Conservation (phyloP, 2,113 vertebrate genomes). For the Camelus bactrianus region DNA sequence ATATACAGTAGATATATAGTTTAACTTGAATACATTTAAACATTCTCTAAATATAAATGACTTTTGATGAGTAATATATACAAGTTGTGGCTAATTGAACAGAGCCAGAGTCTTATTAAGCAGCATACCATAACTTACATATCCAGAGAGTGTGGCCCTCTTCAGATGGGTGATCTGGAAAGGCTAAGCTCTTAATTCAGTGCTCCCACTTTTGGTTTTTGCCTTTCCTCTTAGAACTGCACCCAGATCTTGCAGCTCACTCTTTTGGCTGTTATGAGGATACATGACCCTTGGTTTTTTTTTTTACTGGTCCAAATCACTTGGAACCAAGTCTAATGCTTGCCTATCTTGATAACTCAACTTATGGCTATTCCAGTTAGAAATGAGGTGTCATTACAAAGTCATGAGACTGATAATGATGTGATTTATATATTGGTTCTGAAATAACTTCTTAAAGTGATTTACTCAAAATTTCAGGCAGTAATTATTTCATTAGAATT, state of each 20-base stretch:
- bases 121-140: neutral
- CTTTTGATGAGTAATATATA: neutral
- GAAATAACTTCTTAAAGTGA: conserved; percentile 21
- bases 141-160: neutral
- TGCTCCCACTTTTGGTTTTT: neutral
- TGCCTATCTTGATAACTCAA: neutral
- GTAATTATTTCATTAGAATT: neutral
- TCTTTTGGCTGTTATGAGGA: neutral
- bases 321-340: neutral
- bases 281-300: neutral
- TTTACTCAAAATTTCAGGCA: neutral
- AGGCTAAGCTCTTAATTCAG: neutral
- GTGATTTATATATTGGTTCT: neutral
- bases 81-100: neutral
- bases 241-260: neutral
- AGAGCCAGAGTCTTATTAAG: neutral
- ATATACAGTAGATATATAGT: neutral
- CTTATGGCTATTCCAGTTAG: neutral
- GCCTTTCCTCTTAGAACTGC: neutral
- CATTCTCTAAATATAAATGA: neutral
- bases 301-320: neutral
- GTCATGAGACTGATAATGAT: neutral
- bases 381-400: neutral
- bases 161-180: neutral
- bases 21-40: neutral